These are phyloP conservation scores for Gambusia holbrooki DNA, from an alignment of 2,113 vertebrate species.

Conservation along the genomic window DNA sequence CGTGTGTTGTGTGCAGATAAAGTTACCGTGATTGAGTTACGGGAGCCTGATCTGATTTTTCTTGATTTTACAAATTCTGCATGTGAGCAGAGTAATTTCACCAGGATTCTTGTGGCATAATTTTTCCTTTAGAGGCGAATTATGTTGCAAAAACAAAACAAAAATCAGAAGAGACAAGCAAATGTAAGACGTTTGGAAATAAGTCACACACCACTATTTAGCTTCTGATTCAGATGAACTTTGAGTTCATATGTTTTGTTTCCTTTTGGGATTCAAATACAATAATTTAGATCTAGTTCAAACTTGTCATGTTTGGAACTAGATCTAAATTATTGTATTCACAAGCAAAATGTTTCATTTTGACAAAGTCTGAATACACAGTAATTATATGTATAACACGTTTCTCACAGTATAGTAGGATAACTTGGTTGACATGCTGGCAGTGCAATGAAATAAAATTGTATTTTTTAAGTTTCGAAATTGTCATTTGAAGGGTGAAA, in stretches of 20 bases:
- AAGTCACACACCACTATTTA: too few species aligned
- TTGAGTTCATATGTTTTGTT: not conserved
- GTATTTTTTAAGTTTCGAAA: too few species aligned
- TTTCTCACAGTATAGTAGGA: too few species aligned
- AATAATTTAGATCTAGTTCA: not conserved
- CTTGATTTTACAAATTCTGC: constrained; percentile 38
- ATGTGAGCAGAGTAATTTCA: constrained; percentile 35
- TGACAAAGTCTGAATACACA: too few species aligned
- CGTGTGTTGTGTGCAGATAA: constrained; percentile 37
- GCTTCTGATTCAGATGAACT: too few species aligned
- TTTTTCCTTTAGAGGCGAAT: not conserved
- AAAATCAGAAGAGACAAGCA: not conserved
- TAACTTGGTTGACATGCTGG: too few species aligned
- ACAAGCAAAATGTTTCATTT: too few species aligned
- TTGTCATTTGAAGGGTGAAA: not conserved
- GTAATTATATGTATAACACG: too few species aligned
- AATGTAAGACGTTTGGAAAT: not conserved
- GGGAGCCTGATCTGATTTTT: constrained; percentile 12
- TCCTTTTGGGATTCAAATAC: not conserved
- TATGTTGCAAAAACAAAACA: not conserved
- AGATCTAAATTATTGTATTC: not conserved
- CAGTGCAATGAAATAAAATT: too few species aligned
- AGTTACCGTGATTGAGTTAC: constrained; percentile 66
- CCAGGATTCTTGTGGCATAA: not conserved
- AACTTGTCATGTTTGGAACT: not conserved